Base-by-base conservation (phyloP, 2,797 vertebrate genomes). In the Amazona finschi region DNA sequence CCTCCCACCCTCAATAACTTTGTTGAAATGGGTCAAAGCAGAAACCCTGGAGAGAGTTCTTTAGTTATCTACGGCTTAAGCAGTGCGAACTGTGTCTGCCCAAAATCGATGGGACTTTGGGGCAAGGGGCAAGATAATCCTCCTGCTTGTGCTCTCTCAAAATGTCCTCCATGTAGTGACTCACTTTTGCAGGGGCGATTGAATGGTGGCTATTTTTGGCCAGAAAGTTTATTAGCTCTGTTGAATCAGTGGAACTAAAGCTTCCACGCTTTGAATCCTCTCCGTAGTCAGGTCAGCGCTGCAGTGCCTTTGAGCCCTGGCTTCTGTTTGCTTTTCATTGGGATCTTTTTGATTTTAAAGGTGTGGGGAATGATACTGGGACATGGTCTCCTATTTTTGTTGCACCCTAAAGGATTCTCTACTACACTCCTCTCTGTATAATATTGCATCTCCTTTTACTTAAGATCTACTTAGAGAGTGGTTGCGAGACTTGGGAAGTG, bases 321-420 rank as follows among this genome's bases (percentile, higher is more conserved):
- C 31, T 75, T 87, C 75, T 65, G 6, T 78, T 90, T 65, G 83
- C 85, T 93, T 90, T 92, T 86, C 52, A 15, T 27, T 36, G 87
- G 71, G 89, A 65, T 47, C 87, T 89, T 64, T 94, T 95, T 90
- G 84, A 90, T 84, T 86, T 90, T 46, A 39, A 66, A 78, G 58
- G 66, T 79, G 80, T 82, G 60, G 90, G 86, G 85, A 77, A 20
- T 13, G 58, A 41, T 47, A 15, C 81, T 86, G 87, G 93, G 87
- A 61, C 38, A 3, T 2, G 16, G 57, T 46, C 41, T 76, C n/a
- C 13, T 57, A 0, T 43, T 82, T 80, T 61, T 76, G 44, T 75
- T 47, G 4, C 6, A 4, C 53, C 60, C 41, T 22, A 36, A 70
- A 55, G 41, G 60, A 82, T 20, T 27, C 50, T 58, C 27, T 39